Evolutionary conservation across 2,113 vertebrate genomes (phyloP).

Genomic region (Fulmarus glacialis): DNA sequence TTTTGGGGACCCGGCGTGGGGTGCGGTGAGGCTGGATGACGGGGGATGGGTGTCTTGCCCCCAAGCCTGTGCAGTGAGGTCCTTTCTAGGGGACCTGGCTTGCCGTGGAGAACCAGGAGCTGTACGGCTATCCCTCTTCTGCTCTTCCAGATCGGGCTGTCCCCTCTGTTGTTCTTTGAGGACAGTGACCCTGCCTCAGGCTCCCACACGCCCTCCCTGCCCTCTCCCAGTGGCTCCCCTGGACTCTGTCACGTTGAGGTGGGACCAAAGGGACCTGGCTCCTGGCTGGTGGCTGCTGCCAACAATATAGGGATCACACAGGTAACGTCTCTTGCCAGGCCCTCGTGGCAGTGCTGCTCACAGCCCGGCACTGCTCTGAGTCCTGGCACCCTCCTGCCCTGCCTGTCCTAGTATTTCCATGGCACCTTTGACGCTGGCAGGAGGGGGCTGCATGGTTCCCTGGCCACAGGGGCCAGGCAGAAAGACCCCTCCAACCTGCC

Average conservation of each 20-base stretch:
- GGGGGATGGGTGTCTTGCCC: background rate
- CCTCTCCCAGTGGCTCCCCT: background rate
- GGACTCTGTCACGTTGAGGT: conserved; percentile 64
- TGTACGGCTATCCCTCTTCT: background rate
- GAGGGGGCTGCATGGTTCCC: background rate
- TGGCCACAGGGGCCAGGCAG: background rate
- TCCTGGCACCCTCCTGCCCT: background rate
- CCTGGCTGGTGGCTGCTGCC: conserved; percentile 69
- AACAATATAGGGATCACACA: conserved; percentile 22
- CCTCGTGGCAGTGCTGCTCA: background rate
- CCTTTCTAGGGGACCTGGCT: background rate
- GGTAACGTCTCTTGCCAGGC: background rate
- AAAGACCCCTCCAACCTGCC: background rate
- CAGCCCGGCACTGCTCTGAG: background rate
- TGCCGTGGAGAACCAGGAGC: background rate
- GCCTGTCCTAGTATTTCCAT: background rate
- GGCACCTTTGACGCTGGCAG: background rate
- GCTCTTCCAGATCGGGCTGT: conserved; percentile 83
- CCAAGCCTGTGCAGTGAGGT: background rate
- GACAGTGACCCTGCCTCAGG: background rate
- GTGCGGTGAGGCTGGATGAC: background rate
- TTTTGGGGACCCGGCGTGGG: background rate
- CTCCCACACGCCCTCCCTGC: background rate
- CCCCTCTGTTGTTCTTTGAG: conserved; percentile 86
- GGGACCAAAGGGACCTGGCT: conserved; percentile 70